Percentiles rank a stretch among this genome's conserved stretches.
Evolutionary conservation across 2,113 vertebrate genomes (phyloP).

Genomic region (Pseudorasbora parva): DNA sequence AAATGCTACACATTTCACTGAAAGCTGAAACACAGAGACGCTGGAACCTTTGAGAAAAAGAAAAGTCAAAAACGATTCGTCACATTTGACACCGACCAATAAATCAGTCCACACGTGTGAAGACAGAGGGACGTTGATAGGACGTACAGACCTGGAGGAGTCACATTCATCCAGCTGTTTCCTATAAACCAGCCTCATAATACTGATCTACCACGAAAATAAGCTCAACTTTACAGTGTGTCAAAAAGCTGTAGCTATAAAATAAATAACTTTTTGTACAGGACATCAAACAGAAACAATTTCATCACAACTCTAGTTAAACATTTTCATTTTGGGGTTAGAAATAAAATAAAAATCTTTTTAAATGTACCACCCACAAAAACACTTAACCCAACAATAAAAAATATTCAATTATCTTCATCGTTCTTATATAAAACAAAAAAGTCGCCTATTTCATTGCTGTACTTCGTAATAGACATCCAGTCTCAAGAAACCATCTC

Average conservation of each 20-base stretch:
- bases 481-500: not conserved
- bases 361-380: no score
- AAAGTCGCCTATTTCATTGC: not conserved
- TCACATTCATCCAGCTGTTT: not conserved
- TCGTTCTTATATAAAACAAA: not conserved
- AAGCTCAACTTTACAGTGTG: not conserved
- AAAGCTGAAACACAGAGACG: not conserved
- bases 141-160: not conserved
- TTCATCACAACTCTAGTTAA: not conserved
- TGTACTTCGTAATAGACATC: not conserved
- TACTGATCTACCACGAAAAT: not conserved
- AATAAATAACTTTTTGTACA: not conserved
- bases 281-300: not conserved
- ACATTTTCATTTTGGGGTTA: not conserved
- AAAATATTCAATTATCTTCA: not conserved
- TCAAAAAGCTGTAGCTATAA: not conserved
- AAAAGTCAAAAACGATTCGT: not conserved
- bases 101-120: not conserved
- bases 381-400: not conserved
- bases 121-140: not conserved
- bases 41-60: not conserved
- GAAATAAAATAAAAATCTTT: no score
- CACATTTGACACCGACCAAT: not conserved
- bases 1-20: constrained; percentile 21
- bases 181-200: not conserved